A percentile compares a stretch with the other conserved stretches of the same genome.
Conservation (phyloP, 2,888 invertebrate genomes). For the Sinelater perroti region DNA sequence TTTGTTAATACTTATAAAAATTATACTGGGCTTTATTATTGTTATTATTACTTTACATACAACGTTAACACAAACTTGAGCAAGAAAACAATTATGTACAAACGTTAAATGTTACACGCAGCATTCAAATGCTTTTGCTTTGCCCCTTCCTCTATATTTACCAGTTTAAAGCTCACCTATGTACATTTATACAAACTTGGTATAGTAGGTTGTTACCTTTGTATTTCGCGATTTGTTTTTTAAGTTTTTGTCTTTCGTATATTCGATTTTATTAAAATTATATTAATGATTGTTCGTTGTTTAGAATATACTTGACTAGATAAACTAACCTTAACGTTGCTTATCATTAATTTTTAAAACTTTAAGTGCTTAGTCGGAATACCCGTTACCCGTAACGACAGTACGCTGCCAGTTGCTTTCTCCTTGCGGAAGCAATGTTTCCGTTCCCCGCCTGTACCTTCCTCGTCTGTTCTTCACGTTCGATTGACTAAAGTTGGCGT, state of each 20-base stretch:
- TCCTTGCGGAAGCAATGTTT: slow-evolving; percentile 48
- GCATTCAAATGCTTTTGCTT: too few relatives aligned
- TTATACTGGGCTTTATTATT: slow-evolving; percentile 9
- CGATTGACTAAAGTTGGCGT: slow-evolving; percentile 43
- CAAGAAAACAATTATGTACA: slow-evolving; percentile 31
- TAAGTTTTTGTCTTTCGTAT: too few relatives aligned
- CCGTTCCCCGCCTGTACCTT: slow-evolving; percentile 52
- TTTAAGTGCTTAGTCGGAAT: slow-evolving; percentile 53
- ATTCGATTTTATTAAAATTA: slow-evolving; percentile 34
- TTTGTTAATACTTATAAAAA: slow-evolving; percentile 33
- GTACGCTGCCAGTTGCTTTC: slow-evolving; percentile 53
- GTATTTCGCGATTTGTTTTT: too few relatives aligned
- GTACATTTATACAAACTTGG: slow-evolving; percentile 2
- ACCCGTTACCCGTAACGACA: slow-evolving; percentile 53
- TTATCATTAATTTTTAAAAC: slow-evolving; percentile 10
- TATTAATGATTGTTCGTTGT: slow-evolving; percentile 57
- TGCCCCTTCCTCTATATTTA: too few relatives aligned
- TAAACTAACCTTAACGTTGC: slow-evolving; percentile 2
- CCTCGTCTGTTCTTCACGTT: slow-evolving; percentile 46
- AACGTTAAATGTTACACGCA: too few relatives aligned
- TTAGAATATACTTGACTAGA: slow-evolving; percentile 50
- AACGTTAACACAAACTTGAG: slow-evolving; percentile 37
- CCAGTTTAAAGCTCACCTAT: background rate
- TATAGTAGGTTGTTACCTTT: too few relatives aligned
- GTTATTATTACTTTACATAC: slow-evolving; percentile 23